These are phyloP conservation scores for Puffinus mauretanicus DNA, from an alignment of 2,113 vertebrate genomes.

Conservation along the genomic window DNA sequence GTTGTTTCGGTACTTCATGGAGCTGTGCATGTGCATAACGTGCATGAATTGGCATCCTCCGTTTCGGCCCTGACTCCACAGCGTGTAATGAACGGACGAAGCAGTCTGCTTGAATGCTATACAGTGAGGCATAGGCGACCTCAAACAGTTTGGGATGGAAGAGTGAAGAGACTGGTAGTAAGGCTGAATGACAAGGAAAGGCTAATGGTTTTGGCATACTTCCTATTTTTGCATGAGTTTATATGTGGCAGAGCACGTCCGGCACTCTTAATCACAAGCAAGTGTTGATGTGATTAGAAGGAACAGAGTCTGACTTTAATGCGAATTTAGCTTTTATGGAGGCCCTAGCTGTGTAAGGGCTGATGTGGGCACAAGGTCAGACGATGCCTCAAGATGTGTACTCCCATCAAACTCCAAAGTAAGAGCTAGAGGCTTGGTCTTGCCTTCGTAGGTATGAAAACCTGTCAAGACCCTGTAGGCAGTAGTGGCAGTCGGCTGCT, in stretches of 20 bases:
- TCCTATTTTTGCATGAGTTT: not conserved
- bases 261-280: not conserved
- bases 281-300: not conserved
- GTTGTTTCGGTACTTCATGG: not conserved
- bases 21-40: not conserved
- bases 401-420: too few species aligned
- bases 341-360: not conserved
- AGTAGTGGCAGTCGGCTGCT: fast-evolving
- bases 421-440: not conserved
- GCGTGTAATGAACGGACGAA: not conserved
- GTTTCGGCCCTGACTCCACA: not conserved
- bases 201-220: not conserved
- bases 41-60: not conserved
- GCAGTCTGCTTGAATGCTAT: not conserved
- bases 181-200: not conserved
- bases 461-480: not conserved
- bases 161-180: not conserved
- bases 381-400: not conserved
- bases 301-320: not conserved
- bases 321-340: not conserved
- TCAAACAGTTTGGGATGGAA: not conserved
- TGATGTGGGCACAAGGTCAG: not conserved
- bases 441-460: not conserved
- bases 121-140: not conserved
- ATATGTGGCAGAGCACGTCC: fast-evolving